These are phyloP conservation scores for Beris morrisii DNA, from an alignment of 2,888 invertebrate species.

Conservation along the genomic window DNA sequence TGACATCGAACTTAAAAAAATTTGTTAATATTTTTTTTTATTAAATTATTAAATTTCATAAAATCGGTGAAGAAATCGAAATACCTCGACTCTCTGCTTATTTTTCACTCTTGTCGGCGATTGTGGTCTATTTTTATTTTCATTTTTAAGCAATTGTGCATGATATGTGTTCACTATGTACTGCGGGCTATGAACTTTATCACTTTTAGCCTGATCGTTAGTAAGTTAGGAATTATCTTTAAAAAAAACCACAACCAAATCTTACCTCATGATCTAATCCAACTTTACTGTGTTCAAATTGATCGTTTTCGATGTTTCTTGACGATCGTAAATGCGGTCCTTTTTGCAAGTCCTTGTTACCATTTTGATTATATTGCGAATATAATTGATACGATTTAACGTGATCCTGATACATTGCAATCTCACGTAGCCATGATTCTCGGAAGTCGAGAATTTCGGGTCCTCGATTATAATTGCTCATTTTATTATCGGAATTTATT, in stretches of 20 bases:
- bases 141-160: conserved; percentile 19
- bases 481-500: no score
- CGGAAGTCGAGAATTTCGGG: conserved; percentile 54
- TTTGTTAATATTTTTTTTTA: no score
- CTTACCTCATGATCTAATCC: neutral
- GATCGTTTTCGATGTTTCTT: neutral
- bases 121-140: neutral
- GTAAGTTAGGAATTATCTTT: no score
- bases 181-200: neutral
- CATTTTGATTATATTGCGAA: conserved; percentile 43
- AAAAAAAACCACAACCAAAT: neutral
- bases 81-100: no score
- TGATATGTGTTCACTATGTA: conserved; percentile 25
- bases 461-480: conserved; percentile 8
- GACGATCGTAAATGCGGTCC: conserved; percentile 1
- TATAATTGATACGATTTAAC: conserved; percentile 46
- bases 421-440: conserved; percentile 55
- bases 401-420: conserved; percentile 51
- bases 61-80: no score
- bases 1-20: no score
- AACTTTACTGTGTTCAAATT: conserved; percentile 1
- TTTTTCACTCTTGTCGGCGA: neutral
- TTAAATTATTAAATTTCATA: no score
- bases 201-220: no score
- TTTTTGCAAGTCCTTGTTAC: neutral